A percentile compares a stretch with the other conserved stretches of the same genome.
These are phyloP conservation scores for Toxotes chatareus DNA, from an alignment of 2,113 vertebrate species.

Conservation along the genomic window DNA sequence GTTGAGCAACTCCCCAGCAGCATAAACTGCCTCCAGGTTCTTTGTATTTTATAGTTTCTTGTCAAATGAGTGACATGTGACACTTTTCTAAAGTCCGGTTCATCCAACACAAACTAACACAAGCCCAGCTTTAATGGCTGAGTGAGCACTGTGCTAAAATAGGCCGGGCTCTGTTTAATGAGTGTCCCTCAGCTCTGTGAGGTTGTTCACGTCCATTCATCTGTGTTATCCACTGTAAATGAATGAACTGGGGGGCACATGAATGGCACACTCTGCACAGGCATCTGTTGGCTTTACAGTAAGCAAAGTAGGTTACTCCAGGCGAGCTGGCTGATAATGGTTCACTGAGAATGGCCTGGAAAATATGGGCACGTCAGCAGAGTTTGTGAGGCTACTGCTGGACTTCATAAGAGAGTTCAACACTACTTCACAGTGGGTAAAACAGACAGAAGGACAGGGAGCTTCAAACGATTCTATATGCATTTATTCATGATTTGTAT, in stretches of 20 bases:
- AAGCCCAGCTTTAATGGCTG: constrained; percentile 35
- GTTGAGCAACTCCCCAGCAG: constrained; percentile 4
- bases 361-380: constrained; percentile 33
- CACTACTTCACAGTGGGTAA: not conserved
- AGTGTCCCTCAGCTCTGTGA: constrained; percentile 33
- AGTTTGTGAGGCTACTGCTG: not conserved
- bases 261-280: constrained; percentile 26
- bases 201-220: constrained; percentile 37
- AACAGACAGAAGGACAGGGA: not conserved
- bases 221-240: constrained; percentile 57
- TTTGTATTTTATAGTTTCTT: not conserved
- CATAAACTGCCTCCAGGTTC: not conserved
- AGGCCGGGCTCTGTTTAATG: constrained; percentile 56
- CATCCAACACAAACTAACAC: not conserved
- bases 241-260: constrained; percentile 43
- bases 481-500: not conserved
- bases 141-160: constrained; percentile 33
- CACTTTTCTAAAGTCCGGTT: not conserved
- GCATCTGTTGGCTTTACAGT: constrained; percentile 29
- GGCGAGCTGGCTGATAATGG: constrained; percentile 20
- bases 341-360: constrained; percentile 40
- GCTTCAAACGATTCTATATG: not conserved
- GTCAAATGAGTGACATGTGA: not conserved
- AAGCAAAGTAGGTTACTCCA: constrained; percentile 17
- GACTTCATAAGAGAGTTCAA: constrained; percentile 3